phyloP scores from a whole-genome alignment of 2,113 vertebrate species.

The Myrmecobius fasciatus region DNA sequence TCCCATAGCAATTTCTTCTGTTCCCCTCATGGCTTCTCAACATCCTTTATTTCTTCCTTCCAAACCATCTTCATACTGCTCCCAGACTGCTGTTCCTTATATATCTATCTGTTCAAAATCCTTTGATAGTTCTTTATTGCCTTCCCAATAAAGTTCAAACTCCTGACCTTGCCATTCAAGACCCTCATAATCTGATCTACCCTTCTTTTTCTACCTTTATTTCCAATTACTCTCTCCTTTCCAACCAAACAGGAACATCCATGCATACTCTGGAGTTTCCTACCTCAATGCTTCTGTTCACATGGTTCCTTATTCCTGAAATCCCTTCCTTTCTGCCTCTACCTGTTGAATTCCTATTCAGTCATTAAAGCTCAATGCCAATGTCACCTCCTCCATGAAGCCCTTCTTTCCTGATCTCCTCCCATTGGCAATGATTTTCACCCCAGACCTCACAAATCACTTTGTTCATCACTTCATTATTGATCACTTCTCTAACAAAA shows the following conservation, averaged over 20 bases:
- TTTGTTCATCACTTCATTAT: background rate
- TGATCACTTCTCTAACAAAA: background rate
- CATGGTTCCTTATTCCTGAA: background rate
- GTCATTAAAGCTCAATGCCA: background rate
- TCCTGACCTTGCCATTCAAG: background rate
- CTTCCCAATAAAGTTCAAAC: background rate
- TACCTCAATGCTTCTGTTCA: background rate
- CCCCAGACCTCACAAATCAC: background rate
- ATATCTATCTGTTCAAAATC: background rate
- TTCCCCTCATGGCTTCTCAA: background rate
- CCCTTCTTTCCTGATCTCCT: background rate
- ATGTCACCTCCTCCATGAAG: background rate
- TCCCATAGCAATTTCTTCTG: background rate
- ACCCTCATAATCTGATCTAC: background rate
- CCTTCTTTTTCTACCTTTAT: background rate
- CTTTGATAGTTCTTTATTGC: background rate
- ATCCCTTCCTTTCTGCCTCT: background rate
- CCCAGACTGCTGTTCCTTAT: background rate
- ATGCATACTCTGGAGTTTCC: background rate
- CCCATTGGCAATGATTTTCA: background rate
- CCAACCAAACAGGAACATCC: background rate
- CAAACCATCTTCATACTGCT: background rate
- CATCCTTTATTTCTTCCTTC: background rate
- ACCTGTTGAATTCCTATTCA: background rate
- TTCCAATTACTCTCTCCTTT: background rate